Base-by-base conservation (phyloP, 2,797 vertebrate species). In the Peromyscus attwateri region DNA sequence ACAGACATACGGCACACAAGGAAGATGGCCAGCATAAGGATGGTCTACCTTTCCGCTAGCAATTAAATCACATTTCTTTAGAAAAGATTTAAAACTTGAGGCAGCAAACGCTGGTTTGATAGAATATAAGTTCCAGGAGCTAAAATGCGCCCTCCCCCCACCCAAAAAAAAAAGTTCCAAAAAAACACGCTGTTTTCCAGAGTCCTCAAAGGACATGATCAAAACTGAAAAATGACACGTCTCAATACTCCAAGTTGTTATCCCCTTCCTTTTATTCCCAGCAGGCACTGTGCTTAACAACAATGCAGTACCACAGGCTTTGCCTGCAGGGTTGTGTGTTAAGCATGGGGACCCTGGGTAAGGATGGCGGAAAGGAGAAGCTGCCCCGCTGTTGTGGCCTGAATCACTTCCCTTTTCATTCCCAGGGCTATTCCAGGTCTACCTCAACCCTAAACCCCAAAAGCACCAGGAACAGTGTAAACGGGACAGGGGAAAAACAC, bases 221-320 rank as follows among this genome's bases (percentile, higher is more conserved):
- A 95, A 85, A 77, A 81, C 31, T 46, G 52, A 27, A 95, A 95
- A 94, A 95, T 40, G 66, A 52, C 81, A 82, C 79, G n/a, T 40
- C 73, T 55, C 60, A 62, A 73, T 5, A 87, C 70, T 27, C 6
- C 40, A 76, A 49, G 37, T 68, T 49, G 16, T 62, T 43, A 11
- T 21, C 16, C 23, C 77, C 89, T 57, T 31, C 76, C 5, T 31
- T 25, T n/a, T 16, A 1, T 75, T 73, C 60, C 17, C 79, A 68
- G 79, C n/a, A 80, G 49, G 73, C 70, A 91, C 2, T 37, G 11
- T 57, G n/a, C 31, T 57, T 83, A 81, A 27, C 27, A 62, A 87
- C 16, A 49, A 37, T 0, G 8, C 8, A 25, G n/a, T 11, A 31
- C 34, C 34, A 43, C 14, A 85, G 52, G 27, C 25, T n/a, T 16